Base-by-base conservation (phyloP, 2,888 invertebrate species). In the Rhopalosiphum nymphaeae region DNA sequence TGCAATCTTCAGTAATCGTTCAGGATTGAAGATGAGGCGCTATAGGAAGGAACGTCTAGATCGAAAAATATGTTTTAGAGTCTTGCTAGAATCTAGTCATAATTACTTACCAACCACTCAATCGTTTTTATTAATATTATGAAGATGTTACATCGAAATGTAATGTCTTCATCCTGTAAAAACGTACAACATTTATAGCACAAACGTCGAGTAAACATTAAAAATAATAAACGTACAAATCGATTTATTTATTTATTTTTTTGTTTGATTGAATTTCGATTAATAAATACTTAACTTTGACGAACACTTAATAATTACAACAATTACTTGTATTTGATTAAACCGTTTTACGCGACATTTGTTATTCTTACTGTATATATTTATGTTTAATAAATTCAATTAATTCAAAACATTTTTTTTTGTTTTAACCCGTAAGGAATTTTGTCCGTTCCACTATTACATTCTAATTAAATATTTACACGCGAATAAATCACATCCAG, bases 401-500 rank as follows among this genome's bases (percentile, higher is more conserved):
- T 36, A 36, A 78, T 78, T 78, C 21, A 2, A 21, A 21, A 78
- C 49, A 53, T 16, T 53, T 53, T 36, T 78, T 78, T 36, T 78
- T 78, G 21, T 16, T 78, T 36, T 42, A 25, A 78, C 36, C 9
- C 36, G 9, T 78, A 42, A 21, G 9, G 78, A 36, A 36, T 78
- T 78, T 36, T 9, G 57, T 44, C 29, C 29, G 3, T 16, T 89
- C 7, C 11, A 49, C 25, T 49, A 67, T 49, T 36, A 67, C 67
- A 49, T 78, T 90, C 5, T 78, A 49, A 46, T n/a, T 44, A n/a
- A 67, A 61, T 44, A 44, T 46, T 49, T 49, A 78, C 11, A 67
- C 25, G 11, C 7, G 36, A 67, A 90, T 90, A 90, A 90, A 90
- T 90, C 90, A 90, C 49, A 46, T 67, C 25, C 11, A 10, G 44